phyloP scores from a whole-genome alignment of 2,888 invertebrate species.

The Rhopalosiphum nymphaeae region DNA sequence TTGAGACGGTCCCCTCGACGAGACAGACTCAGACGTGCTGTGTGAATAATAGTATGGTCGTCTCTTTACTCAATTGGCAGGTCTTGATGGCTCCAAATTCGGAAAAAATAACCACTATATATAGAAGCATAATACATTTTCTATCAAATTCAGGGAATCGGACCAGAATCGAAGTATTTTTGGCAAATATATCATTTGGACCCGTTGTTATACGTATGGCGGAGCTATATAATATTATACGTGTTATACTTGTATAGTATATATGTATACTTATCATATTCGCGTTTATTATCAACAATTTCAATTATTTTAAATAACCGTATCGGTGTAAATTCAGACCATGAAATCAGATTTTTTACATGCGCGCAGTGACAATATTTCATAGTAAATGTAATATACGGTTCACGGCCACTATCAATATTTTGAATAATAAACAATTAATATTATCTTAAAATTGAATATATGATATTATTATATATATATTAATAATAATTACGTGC shows the following conservation, averaged over 20 bases:
- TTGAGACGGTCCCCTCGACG: background rate
- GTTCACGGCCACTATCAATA: background rate
- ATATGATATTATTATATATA: background rate
- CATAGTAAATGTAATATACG: background rate
- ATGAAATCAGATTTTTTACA: constrained; percentile 1
- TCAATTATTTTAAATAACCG: background rate
- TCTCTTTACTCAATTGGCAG: background rate
- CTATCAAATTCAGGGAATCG: background rate
- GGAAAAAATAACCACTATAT: background rate
- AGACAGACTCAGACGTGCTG: background rate
- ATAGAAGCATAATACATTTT: background rate
- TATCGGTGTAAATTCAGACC: background rate
- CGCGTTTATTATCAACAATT: background rate
- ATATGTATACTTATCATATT: background rate
- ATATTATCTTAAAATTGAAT: background rate
- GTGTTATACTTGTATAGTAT: background rate
- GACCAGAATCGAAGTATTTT: background rate
- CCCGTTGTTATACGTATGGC: background rate
- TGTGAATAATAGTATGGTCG: background rate
- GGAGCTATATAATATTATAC: background rate
- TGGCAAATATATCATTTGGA: background rate
- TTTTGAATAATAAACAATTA: constrained; percentile 33
- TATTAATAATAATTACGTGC: constrained; percentile 11
- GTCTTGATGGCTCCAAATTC: background rate
- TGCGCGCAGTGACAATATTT: background rate